These are phyloP conservation scores for Oppia nitens DNA, from an alignment of 1,140 invertebrate genomes.

Conservation along the genomic window DNA sequence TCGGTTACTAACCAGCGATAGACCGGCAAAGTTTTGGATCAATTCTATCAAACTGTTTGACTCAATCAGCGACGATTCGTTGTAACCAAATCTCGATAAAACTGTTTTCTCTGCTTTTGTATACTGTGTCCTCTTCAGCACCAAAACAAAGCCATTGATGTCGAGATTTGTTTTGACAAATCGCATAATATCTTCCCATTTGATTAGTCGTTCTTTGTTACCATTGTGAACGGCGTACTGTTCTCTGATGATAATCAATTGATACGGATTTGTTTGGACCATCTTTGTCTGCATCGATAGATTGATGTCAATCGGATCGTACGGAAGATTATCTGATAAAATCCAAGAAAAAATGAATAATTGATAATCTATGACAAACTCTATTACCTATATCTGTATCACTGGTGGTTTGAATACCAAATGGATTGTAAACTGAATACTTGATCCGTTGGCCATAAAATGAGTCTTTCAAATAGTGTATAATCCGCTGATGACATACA, in stretches of 20 bases:
- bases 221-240: too few relatives aligned
- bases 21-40: slow-evolving; percentile 11
- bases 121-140: slow-evolving; percentile 23
- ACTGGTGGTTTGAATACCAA: slow-evolving; percentile 13
- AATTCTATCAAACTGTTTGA: too few relatives aligned
- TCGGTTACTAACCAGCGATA: slow-evolving; percentile 23
- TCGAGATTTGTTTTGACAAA: slow-evolving; percentile 37
- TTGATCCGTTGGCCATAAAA: slow-evolving; percentile 30
- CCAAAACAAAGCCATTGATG: slow-evolving; percentile 51
- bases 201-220: too few relatives aligned
- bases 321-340: too few relatives aligned
- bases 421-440: slow-evolving; percentile 27
- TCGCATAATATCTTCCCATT: slow-evolving; percentile 26
- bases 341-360: too few relatives aligned
- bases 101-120: slow-evolving; percentile 28
- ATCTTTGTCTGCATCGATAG: too few relatives aligned
- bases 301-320: too few relatives aligned
- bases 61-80: too few relatives aligned
- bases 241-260: too few relatives aligned
- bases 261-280: too few relatives aligned
- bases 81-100: slow-evolving; percentile 29
- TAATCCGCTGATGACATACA: slow-evolving; percentile 22
- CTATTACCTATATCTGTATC: slow-evolving; percentile 22
- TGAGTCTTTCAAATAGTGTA: slow-evolving; percentile 23
- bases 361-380: too few relatives aligned